Evolutionary conservation across 1,140 invertebrate genomes (phyloP).

Genomic region (Heliconius melpomene): DNA sequence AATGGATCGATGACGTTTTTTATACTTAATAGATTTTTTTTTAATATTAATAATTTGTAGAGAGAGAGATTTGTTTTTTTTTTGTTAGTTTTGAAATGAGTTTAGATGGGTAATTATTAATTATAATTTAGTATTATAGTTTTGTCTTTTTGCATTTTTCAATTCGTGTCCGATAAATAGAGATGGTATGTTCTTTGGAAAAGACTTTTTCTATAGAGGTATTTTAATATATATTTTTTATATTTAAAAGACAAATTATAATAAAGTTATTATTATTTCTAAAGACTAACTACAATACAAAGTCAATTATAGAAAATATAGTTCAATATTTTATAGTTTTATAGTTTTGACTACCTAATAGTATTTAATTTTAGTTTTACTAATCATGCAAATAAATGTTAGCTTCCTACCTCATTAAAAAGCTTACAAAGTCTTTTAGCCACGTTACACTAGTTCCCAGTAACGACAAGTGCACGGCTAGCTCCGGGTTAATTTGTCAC

Average conservation of each 20-base stretch:
- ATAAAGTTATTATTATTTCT: too few species aligned
- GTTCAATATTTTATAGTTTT: too few species aligned
- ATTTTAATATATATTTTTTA: too few species aligned
- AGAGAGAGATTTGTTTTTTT: too few species aligned
- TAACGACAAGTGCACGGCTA: slow-evolving; percentile 27
- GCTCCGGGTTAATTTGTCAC: slow-evolving; percentile 37
- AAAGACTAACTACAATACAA: too few species aligned
- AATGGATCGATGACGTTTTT: slow-evolving; percentile 11
- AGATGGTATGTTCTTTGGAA: too few species aligned
- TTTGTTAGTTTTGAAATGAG: neutral
- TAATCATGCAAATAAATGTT: neutral
- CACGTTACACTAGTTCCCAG: slow-evolving; percentile 6
- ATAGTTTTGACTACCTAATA: neutral
- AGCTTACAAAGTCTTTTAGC: neutral
- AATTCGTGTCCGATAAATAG: too few species aligned
- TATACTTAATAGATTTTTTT: neutral
- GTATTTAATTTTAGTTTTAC: neutral
- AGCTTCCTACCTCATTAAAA: neutral
- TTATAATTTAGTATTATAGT: neutral
- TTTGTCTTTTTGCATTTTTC: neutral
- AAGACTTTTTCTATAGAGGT: too few species aligned
- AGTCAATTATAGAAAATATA: too few species aligned
- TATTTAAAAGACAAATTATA: too few species aligned
- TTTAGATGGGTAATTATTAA: too few species aligned
- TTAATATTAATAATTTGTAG: neutral